Evolutionary conservation across 2,888 invertebrate genomes (phyloP), one percentile per base, ranked within the genome.

Genomic region (Chalcosyrphus nemorum): DNA sequence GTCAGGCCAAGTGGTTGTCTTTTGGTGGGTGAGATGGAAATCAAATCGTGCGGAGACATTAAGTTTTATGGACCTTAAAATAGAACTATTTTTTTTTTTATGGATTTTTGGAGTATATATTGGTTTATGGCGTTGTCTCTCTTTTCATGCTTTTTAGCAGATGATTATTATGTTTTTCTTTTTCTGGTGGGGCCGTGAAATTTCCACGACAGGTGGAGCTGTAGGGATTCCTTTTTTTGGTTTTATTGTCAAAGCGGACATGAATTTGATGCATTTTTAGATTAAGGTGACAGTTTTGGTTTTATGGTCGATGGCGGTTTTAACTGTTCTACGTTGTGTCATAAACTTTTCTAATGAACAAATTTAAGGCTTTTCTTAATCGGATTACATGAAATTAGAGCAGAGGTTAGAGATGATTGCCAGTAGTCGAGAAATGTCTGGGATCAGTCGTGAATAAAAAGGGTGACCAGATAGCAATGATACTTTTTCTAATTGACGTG

Each of bases 81-180:
- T 81, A 81, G 81, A 81, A 13, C n/a, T n/a, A n/a, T n/a, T n/a
- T n/a, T n/a, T n/a, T n/a, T 38, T 71, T 81, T 81, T 76, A 81
- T 71, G 21, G 70, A 41, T 52, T 6, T 50, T 75, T 50, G 52
- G 32, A 61, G 45, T 54, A 43, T 43, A 21, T 41, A 15, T 15
- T 63, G 74, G 45, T 65, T 74, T 56, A 74, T 74, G 63, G 43
- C 43, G 27, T 54, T n/a, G n/a, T n/a, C n/a, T n/a, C 24, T 56
- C 35, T 35, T 74, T 65, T 65, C 27, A 74, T 63, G 63, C 54
- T 38, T 74, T 74, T 74, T 74, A 74, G 54, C 63, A 63, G 74
- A 74, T 65, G 27, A 59, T 71, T 57, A 66, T 50, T 71, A 11
- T 21, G 27, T 9, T 6, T 27, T 32, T 32, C 11, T 32, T 32